Evolutionary conservation across 2,797 vertebrate genomes (phyloP), one percentile per base, ranked within the genome.

Genomic region (Podargus strigoides): DNA sequence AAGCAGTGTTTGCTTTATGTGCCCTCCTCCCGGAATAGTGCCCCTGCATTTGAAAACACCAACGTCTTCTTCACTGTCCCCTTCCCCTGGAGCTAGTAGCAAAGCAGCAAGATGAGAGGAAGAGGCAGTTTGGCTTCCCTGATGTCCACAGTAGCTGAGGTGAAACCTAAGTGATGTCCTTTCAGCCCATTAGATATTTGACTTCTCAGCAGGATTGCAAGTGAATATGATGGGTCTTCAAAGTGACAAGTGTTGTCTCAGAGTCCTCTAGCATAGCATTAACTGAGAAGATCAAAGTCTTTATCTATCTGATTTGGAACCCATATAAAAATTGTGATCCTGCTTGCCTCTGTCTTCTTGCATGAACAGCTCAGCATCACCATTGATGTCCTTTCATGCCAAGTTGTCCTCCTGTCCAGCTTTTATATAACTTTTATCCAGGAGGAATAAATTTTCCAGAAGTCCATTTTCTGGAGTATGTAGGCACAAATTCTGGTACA

Each of bases 41-140:
- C 11, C n/a, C 7, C 39, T 69, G 76, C 58, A 5, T 32, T 41
- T 56, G 50, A 10, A 78, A 73, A 46, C 24, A 26, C 3, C 23
- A 55, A 0, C 0, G 0, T 27, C 7, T 34, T 41, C 64, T 58
- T 28, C 3, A 0, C 27, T 56, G 50, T 39, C 68, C 17, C 52
- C 60, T 80, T 55, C 32, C 28, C n/a, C 26, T 75, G 69, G n/a
- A 56, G n/a, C 56, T 55, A 14, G 26, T 17, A 47, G 44, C 50
- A 76, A 10, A 73, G 30, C 68, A 63, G 72, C 28, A 41, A 4
- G 60, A 41, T 34, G 24, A 19, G 28, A 63, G 30, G 3, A 47
- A 14, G 21, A 34, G 13, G 42, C 60, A 41, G 32, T 60, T 64
- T 34, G 46, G 27, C 34, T 78, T 92, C 46, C 39, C n/a, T 10